Evolutionary conservation across 23 tunicate genomes (phyloP).

Genomic region (Ascidia mentula): DNA sequence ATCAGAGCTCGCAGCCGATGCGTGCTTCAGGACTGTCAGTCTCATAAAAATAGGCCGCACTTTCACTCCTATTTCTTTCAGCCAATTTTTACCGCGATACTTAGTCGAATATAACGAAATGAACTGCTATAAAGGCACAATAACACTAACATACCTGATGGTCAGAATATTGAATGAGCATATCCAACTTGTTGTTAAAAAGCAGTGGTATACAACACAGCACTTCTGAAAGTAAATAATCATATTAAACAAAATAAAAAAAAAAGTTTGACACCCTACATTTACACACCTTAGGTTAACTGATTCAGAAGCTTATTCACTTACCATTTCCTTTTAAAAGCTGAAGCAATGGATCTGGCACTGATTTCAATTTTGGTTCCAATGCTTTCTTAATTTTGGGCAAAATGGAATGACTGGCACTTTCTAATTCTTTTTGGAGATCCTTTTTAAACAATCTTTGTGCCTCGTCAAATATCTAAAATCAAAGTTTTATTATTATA

Average conservation of each 20-base stretch:
- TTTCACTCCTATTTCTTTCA: not conserved
- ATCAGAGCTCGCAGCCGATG: conserved; percentile 3
- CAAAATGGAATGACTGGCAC: not conserved
- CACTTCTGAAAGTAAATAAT: not conserved
- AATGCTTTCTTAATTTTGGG: not conserved
- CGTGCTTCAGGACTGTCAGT: not conserved
- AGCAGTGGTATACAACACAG: not conserved
- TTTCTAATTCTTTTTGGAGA: conserved; percentile 5
- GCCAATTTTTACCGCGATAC: not conserved
- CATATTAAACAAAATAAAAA: not conserved
- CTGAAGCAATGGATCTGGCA: conserved; percentile 14
- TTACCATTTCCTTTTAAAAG: conserved; percentile 16
- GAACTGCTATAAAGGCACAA: not conserved
- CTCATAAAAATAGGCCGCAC: not conserved
- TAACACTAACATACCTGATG: not conserved
- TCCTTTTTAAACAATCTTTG: not conserved
- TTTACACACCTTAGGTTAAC: not conserved
- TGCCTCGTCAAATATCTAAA: conserved; percentile 17
- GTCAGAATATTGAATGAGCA: conserved; percentile 14
- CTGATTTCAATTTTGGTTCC: not conserved
- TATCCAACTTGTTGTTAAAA: conserved; percentile 12
- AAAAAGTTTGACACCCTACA: not conserved
- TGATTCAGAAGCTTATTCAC: not conserved
- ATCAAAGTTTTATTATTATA: not conserved
- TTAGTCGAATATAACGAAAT: not conserved